These are phyloP conservation scores for Pygmarrhopalites habei DNA, from an alignment of 1,140 invertebrate genomes.

Conservation along the genomic window DNA sequence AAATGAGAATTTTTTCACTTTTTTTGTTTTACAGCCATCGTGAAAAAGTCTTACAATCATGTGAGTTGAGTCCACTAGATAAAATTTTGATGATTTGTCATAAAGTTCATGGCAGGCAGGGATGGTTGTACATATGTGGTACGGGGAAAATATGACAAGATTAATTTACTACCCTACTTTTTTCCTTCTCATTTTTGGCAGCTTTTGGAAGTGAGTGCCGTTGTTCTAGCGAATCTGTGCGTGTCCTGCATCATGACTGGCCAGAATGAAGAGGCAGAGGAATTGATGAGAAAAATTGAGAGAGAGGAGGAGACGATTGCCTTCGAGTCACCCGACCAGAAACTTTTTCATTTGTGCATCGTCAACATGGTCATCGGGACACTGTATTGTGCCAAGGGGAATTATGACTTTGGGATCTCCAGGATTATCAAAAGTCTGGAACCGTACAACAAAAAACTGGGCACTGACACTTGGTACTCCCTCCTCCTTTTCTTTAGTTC, in stretches of 20 bases:
- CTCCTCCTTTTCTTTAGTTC: slow-evolving; percentile 1
- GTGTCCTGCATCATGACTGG: slow-evolving; percentile 85
- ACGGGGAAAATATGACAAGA: too few relatives aligned
- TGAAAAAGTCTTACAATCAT: slow-evolving; percentile 93
- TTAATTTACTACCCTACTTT: too few relatives aligned
- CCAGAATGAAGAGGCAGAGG: slow-evolving; percentile 98
- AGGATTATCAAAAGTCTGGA: slow-evolving; percentile 93
- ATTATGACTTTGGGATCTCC: slow-evolving; percentile 98
- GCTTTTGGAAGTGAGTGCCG: slow-evolving; percentile 90
- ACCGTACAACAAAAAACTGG: slow-evolving; percentile 89
- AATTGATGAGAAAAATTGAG: slow-evolving; percentile 97
- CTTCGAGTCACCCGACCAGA: slow-evolving; percentile 89
- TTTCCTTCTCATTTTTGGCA: slow-evolving; percentile 46
- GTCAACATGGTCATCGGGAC: slow-evolving; percentile 99
- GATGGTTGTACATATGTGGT: slow-evolving; percentile 12
- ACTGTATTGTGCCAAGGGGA: slow-evolving; percentile 96
- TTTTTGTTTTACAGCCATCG: too few relatives aligned
- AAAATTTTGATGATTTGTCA: slow-evolving; percentile 36
- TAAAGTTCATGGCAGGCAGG: too few relatives aligned
- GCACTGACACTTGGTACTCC: slow-evolving; percentile 82
- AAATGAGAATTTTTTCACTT: too few relatives aligned
- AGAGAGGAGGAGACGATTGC: slow-evolving; percentile 91
- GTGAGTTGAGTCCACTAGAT: too few relatives aligned
- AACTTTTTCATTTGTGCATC: slow-evolving; percentile 94
- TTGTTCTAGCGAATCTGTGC: slow-evolving; percentile 95